Conservation (phyloP, 2,113 vertebrate genomes). For the Oreochromis tanganicae region DNA sequence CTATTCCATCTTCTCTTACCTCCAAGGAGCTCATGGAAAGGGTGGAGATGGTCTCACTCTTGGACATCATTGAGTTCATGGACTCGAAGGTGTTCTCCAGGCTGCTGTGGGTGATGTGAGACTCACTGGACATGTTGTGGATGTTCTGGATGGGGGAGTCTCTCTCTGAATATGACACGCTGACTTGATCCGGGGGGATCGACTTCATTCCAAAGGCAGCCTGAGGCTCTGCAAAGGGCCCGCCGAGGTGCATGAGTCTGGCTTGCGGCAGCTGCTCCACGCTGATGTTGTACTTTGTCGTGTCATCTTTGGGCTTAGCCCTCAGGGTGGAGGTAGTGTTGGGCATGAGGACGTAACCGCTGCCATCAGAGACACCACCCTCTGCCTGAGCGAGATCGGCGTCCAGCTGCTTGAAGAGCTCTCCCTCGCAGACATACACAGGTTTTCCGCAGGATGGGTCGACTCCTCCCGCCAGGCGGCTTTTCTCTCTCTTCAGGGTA, state of each 20-base stretch:
- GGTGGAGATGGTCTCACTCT: conserved; percentile 89
- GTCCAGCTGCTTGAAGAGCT: conserved; percentile 95
- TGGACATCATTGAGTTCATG: conserved; percentile 87
- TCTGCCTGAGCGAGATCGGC: conserved; percentile 86
- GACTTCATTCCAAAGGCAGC: conserved; percentile 80
- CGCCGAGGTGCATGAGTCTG: conserved; percentile 89
- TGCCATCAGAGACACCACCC: conserved; percentile 73
- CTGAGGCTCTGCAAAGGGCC: conserved; percentile 79
- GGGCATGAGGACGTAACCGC: conserved; percentile 91
- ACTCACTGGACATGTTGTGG: conserved; percentile 83
- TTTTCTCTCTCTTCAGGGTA: conserved; percentile 92
- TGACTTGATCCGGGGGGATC: conserved; percentile 78
- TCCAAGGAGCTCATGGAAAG: conserved; percentile 97
- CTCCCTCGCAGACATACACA: conserved; percentile 88
- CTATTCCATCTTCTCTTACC: conserved; percentile 68
- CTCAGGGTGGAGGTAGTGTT: conserved; percentile 87
- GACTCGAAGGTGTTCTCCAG: conserved; percentile 88
- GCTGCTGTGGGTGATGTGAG: conserved; percentile 84
- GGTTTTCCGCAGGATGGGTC: conserved; percentile 79
- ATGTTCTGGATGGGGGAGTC: conserved; percentile 81
- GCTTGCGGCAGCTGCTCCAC: conserved; percentile 95
- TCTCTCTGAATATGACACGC: conserved; percentile 77
- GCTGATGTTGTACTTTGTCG: conserved; percentile 88
- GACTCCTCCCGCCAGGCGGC: conserved; percentile 50
- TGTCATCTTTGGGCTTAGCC: conserved; percentile 87